Percentiles rank a stretch among this genome's conserved stretches.
Evolutionary conservation across 2,797 vertebrate species (phyloP).

Genomic region (Pipistrellus kuhlii): DNA sequence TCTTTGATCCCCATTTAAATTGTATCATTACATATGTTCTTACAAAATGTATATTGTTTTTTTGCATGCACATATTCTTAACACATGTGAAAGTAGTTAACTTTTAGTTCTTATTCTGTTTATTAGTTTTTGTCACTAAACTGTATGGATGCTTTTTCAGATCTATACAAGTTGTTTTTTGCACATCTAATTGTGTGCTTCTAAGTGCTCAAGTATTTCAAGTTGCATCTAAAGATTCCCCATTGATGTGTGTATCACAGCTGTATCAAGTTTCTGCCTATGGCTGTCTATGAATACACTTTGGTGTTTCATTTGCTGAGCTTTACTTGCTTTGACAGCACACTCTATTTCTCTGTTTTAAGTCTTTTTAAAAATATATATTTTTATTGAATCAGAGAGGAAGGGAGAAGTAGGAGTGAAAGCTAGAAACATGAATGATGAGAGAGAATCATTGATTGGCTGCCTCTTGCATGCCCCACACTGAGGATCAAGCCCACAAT

Average conservation of each 20-base stretch:
- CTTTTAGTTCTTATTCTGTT: neutral
- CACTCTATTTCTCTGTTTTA: too few species aligned
- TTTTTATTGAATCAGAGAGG: neutral
- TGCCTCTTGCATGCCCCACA: neutral
- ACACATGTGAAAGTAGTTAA: neutral
- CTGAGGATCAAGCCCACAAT: neutral
- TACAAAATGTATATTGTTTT: constrained; percentile 36
- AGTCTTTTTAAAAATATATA: too few species aligned
- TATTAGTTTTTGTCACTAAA: constrained; percentile 25
- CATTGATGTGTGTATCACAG: too few species aligned
- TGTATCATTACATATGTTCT: neutral
- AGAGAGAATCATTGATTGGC: neutral
- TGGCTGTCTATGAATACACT: too few species aligned
- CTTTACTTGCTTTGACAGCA: too few species aligned
- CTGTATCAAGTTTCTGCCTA: too few species aligned
- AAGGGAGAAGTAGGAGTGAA: neutral
- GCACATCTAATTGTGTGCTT: neutral
- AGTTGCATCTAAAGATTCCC: neutral
- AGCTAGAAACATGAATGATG: neutral
- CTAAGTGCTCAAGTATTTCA: neutral
- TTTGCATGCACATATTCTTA: neutral
- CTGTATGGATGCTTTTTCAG: neutral
- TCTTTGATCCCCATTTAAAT: neutral
- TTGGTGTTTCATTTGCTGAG: too few species aligned
- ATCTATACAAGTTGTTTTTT: neutral